Percentiles rank a stretch among this genome's conserved stretches.
phyloP scores from a whole-genome alignment of 2,113 vertebrate species.

The Microtus ochrogaster region DNA sequence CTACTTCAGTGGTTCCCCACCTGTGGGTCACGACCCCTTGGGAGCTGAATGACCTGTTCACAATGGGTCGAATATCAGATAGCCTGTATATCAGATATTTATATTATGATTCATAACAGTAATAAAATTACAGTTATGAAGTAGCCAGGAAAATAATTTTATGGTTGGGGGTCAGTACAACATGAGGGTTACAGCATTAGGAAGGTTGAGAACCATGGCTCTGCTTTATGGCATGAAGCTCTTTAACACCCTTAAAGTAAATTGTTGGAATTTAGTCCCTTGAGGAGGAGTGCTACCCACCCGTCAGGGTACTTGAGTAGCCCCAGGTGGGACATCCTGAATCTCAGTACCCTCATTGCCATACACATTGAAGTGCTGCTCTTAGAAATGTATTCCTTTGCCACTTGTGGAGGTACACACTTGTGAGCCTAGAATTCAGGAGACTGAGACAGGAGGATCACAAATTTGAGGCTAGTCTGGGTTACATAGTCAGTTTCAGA shows the following conservation, averaged over 20 bases:
- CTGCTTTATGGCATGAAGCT: background rate
- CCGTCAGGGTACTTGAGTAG: background rate
- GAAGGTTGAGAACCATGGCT: too few species aligned
- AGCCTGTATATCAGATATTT: background rate
- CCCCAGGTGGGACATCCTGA: background rate
- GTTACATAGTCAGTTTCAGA: background rate
- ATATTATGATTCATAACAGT: too few species aligned
- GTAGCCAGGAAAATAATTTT: too few species aligned
- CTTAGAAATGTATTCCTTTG: slow-evolving; percentile 47
- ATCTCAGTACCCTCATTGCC: background rate
- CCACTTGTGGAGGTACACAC: background rate
- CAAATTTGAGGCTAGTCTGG: background rate
- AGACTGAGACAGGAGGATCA: background rate
- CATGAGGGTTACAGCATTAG: too few species aligned
- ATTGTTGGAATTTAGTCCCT: background rate
- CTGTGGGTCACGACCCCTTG: too few species aligned
- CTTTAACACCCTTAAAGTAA: background rate
- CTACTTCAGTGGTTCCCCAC: background rate
- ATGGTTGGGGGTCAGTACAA: too few species aligned
- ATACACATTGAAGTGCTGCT: background rate
- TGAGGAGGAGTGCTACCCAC: background rate
- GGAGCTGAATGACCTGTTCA: background rate
- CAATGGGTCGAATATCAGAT: background rate
- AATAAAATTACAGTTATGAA: too few species aligned
- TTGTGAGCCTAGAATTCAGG: background rate